Conservation (phyloP, 2,113 vertebrate species). For the Aleadryas rufinucha region DNA sequence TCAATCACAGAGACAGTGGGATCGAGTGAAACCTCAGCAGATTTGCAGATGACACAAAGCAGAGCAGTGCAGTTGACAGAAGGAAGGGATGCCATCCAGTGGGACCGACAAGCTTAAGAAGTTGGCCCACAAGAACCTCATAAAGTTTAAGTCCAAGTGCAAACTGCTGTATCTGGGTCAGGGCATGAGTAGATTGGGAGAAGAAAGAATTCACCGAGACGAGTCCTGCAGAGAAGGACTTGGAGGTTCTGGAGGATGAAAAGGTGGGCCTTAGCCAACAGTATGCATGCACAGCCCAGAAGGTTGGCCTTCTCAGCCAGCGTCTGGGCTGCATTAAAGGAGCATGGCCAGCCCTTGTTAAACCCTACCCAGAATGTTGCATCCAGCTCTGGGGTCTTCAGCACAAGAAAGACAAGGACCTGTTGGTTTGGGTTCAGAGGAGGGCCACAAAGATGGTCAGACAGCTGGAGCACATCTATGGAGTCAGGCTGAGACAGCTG, state of each 20-base stretch:
- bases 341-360: background rate
- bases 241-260: background rate
- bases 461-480: background rate
- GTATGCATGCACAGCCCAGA: no score
- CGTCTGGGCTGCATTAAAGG: background rate
- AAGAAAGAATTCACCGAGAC: background rate
- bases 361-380: background rate
- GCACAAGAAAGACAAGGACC: background rate
- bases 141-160: background rate
- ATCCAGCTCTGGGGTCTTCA: background rate
- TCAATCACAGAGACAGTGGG: background rate
- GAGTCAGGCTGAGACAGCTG: background rate
- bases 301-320: background rate
- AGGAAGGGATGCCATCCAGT: background rate
- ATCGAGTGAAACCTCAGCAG: background rate
- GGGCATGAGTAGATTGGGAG: no score
- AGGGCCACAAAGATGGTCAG: background rate
- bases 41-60: background rate
- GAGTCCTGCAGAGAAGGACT: background rate
- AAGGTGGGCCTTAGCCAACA: background rate
- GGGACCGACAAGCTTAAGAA: background rate
- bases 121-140: background rate
- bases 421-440: background rate
- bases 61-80: background rate
- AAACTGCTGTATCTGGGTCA: background rate